Evolutionary conservation across 2,888 invertebrate genomes (phyloP), one percentile per base, ranked within the genome.

Genomic region (Trissolcus japonicus): DNA sequence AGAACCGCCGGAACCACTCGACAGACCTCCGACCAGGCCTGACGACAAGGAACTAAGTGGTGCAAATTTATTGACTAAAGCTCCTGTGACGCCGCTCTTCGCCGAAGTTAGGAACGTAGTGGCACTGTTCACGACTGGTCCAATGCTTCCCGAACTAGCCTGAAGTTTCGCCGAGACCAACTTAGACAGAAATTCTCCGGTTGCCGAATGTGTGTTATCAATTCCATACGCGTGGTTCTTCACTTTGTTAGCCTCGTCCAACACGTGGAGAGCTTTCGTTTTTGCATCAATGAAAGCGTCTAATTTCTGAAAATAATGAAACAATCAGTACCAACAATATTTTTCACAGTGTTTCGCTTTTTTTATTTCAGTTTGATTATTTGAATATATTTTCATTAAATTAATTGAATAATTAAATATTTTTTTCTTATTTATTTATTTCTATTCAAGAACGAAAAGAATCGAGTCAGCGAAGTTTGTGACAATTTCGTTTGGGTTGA

Each of bases 261-360:
- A 89, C 59, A 92, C 92, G 66, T 92, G 91, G 74, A 95, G 91
- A 82, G 93, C 92, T 40, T 92, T 91, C 46, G 95, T 95, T 90
- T 95, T 95, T 60, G 94, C 92, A 85, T 95, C 95, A 89, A 95
- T 91, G 89, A 95, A 92, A 79, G 93, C 93, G 90, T 95, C 95
- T 90, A 95, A 92, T 94, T 95, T 95, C 95, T 95, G 91, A 80
- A 92, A 85, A 4, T 16, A 46, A 9, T 35, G 4, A 35, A 35
- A 35, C 2, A 1, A 35, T 11, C 11, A 35, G 2, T 9, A 35
- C 9, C 9, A 35, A 35, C 6, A 1, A 35, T 7, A 35, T 11
- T 35, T 35, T 35, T 35, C 6, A 25, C 25, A 25, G 25, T 25
- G 4, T 1, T 35, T n/a, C n/a, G n/a, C 2, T 9, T 9, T 35